Percentiles rank a stretch among this genome's conserved stretches.
Conservation (phyloP, 64 coral and sea anemone genomes). For the Catalaphyllia jardinei region DNA sequence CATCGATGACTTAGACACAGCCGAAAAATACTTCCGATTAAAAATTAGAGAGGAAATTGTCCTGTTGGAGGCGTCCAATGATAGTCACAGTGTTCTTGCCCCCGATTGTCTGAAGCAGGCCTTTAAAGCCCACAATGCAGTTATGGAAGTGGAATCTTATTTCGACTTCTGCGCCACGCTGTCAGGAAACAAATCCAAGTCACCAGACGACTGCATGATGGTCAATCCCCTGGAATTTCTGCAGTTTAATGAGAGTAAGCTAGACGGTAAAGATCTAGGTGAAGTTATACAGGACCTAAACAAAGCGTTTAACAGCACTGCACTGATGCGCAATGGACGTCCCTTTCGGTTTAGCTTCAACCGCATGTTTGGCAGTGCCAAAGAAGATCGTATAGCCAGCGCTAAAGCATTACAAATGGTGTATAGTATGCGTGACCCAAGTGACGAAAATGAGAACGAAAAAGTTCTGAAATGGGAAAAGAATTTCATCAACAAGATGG, state of each 20-base stretch:
- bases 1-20: conserved; percentile 73
- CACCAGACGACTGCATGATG: conserved; percentile 45
- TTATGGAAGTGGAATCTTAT: conserved; percentile 38
- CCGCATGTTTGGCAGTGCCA: conserved; percentile 60
- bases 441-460: background rate
- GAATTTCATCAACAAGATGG: conserved; percentile 32
- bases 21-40: conserved; percentile 54
- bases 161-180: conserved; percentile 58
- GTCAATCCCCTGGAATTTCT: conserved; percentile 74
- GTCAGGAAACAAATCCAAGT: conserved; percentile 2
- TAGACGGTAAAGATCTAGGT: conserved; percentile 8
- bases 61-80: conserved; percentile 41
- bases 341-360: conserved; percentile 37
- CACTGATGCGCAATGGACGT: conserved; percentile 62
- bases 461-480: conserved; percentile 53
- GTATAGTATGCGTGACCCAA: conserved; percentile 37
- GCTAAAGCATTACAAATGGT: conserved; percentile 62
- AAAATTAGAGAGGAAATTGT: conserved; percentile 38
- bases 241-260: conserved; percentile 45
- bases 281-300: conserved; percentile 16
- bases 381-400: background rate
- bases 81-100: conserved; percentile 43
- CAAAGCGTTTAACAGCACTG: conserved; percentile 6
- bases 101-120: conserved; percentile 55
- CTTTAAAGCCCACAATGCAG: conserved; percentile 33